Percentiles rank a stretch among this genome's conserved stretches.
Evolutionary conservation across 2,113 vertebrate genomes (phyloP).

Genomic region (Planiliza haematocheilus): DNA sequence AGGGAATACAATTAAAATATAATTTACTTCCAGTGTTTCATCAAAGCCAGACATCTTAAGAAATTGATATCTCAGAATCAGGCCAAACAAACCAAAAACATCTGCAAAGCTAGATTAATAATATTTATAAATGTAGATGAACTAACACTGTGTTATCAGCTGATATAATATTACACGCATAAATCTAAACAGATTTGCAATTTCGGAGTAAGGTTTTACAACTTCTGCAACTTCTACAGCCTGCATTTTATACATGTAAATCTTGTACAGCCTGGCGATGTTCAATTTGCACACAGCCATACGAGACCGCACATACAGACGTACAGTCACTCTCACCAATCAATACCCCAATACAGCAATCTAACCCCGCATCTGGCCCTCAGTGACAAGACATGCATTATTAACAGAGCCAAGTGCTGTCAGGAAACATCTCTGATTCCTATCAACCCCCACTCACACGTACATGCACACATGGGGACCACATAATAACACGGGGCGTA

Average conservation of each 20-base stretch:
- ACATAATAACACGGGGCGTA: not conserved
- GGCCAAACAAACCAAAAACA: not conserved
- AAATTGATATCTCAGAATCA: not conserved
- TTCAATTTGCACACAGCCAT: slow-evolving; percentile 51
- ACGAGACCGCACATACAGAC: slow-evolving; percentile 49
- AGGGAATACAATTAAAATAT: not conserved
- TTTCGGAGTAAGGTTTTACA: not conserved
- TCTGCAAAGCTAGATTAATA: too few species aligned
- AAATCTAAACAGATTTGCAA: not conserved
- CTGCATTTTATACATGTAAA: slow-evolving; percentile 3
- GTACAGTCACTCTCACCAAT: slow-evolving; percentile 61
- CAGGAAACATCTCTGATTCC: slow-evolving; percentile 66
- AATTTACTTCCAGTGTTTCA: not conserved
- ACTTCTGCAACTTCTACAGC: not conserved
- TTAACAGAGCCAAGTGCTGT: slow-evolving; percentile 69
- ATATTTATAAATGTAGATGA: too few species aligned
- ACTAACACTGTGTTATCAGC: too few species aligned
- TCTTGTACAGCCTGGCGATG: not conserved
- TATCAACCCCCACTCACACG: slow-evolving; percentile 39
- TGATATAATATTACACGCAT: too few species aligned
- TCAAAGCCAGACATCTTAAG: not conserved
- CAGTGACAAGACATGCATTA: slow-evolving; percentile 79
- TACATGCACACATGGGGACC: slow-evolving; percentile 8
- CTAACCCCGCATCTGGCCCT: slow-evolving; percentile 66
- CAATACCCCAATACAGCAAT: slow-evolving; percentile 75